These are phyloP conservation scores for Bos javanicus DNA, from an alignment of 2,113 vertebrate genomes.

Conservation along the genomic window DNA sequence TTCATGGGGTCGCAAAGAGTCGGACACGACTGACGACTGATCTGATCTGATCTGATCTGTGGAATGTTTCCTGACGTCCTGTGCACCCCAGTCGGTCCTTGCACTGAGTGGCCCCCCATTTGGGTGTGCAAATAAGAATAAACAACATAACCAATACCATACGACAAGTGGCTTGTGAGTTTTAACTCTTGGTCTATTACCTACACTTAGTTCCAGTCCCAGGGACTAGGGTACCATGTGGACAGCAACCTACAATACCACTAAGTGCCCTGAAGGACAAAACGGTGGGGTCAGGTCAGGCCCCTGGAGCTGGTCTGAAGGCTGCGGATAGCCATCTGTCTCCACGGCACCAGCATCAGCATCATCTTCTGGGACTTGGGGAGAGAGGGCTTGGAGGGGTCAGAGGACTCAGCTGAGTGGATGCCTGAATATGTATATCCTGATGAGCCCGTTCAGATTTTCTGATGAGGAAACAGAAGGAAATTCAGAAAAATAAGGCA, in stretches of 20 bases:
- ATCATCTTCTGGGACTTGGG: accelerated
- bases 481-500: accelerated
- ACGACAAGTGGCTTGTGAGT: accelerated
- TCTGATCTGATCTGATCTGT: too few relatives aligned
- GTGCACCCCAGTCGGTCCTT: accelerated
- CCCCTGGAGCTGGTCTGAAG: accelerated
- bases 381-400: accelerated
- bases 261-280: too few relatives aligned
- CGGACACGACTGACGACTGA: too few relatives aligned
- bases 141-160: accelerated
- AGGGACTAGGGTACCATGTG: not conserved
- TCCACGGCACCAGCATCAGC: not conserved
- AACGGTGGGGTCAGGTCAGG: accelerated
- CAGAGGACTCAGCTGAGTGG: accelerated
- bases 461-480: too few relatives aligned
- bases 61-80: accelerated
- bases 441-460: accelerated
- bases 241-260: not conserved
- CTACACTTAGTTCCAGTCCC: accelerated
- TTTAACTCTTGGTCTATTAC: not conserved
- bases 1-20: too few relatives aligned
- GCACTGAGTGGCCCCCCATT: accelerated
- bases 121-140: not conserved
- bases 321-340: accelerated
- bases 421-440: accelerated